These are phyloP conservation scores for Drosophila sp. DNA, from an alignment of 1,140 invertebrate species.

Conservation along the genomic window DNA sequence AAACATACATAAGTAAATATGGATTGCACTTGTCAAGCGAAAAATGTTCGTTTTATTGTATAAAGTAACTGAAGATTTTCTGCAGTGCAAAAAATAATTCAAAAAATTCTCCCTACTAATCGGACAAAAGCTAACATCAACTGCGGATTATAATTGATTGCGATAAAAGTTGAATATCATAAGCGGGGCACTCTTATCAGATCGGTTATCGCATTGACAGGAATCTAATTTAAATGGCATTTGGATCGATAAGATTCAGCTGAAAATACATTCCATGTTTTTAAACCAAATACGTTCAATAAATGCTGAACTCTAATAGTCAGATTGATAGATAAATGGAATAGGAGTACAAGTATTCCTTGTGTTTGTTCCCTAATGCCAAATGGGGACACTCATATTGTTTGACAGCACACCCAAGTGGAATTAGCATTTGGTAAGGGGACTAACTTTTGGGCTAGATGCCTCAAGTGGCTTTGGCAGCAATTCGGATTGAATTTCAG, in stretches of 20 bases:
- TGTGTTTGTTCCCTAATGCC: conserved; percentile 37
- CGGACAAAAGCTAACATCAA: neutral
- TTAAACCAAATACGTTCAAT: no score
- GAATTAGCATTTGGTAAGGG: conserved; percentile 54
- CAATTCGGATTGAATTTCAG: conserved; percentile 55
- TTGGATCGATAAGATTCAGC: neutral
- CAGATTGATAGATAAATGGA: no score
- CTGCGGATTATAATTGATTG: conserved; percentile 6
- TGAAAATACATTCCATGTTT: no score
- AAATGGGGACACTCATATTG: conserved; percentile 28
- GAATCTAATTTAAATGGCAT: neutral
- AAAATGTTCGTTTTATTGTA: no score
- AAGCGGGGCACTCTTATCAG: neutral
- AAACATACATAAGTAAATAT: no score
- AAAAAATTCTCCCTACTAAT: neutral
- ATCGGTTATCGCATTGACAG: conserved; percentile 6
- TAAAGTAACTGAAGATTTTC: neutral
- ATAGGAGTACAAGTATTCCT: neutral
- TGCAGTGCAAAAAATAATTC: neutral
- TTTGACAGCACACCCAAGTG: conserved; percentile 66
- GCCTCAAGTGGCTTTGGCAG: conserved; percentile 35
- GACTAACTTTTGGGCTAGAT: conserved; percentile 32
- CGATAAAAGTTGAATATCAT: no score
- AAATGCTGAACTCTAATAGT: no score
- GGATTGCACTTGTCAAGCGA: neutral